Evolutionary conservation across 2,888 invertebrate genomes (phyloP), one percentile per base, ranked within the genome.

Genomic region (Matsumyia berberina): DNA sequence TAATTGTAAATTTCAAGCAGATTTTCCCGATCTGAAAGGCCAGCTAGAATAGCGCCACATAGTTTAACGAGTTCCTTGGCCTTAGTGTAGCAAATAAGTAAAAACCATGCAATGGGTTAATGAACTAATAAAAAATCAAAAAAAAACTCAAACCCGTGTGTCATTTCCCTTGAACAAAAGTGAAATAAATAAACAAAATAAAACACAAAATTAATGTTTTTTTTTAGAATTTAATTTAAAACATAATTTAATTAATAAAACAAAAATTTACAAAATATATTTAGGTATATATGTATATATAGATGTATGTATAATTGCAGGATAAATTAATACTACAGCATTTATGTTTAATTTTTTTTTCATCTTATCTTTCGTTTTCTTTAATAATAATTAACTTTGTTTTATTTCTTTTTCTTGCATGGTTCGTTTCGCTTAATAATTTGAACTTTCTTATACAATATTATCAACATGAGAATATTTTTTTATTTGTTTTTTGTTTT

Each of bases 221-320:
- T 81, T 66, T 73, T 73, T 31, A 72, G 66, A 80, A 85, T 85
- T 85, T 85, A 85, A 85, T 85, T 85, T 85, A 85, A 85, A 80
- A 85, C 85, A 85, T 85, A 85, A 85, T 80, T 85, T 85, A 85
- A 80, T 85, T 85, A 85, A 79, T 85, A 79, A 79, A 85, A 85
- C 85, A 85, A 85, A 85, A 85, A 85, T 85, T 85, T 85, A 85
- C 85, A 85, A 85, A 85, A 85, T 80, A 80, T 83, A 70, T 85
- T 57, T 80, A 80, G 64, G 57, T 70, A 74, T 70, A 55, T 70
- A 74, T 72, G 49, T 83, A 69, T 85, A 80, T 55, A 78, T 76
- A 85, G 57, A 69, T 64, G 73, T 79, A 80, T 76, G 80, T 80
- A 58, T 80, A 69, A 66, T 85, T 76, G 79, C 74, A 85, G 74